Evolutionary conservation across 2,888 invertebrate species (phyloP).

Genomic region (Epirrita christyi): DNA sequence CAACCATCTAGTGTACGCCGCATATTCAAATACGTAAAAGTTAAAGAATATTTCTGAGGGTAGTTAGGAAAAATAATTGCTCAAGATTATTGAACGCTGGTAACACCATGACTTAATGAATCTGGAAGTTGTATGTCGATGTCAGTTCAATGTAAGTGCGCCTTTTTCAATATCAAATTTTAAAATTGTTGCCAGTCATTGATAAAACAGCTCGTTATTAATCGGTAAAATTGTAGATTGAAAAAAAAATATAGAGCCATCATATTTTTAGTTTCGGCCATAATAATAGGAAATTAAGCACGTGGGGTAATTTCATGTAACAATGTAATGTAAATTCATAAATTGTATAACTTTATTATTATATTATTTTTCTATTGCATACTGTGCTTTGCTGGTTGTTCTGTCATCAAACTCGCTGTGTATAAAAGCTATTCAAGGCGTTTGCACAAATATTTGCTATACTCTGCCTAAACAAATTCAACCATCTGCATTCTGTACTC

Average conservation of each 20-base stretch:
- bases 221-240: neutral
- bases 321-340: neutral
- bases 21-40: conserved; percentile 10
- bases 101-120: conserved; percentile 34
- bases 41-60: conserved; percentile 20
- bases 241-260: neutral
- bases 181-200: conserved; percentile 20
- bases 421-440: neutral
- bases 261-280: conserved; percentile 42
- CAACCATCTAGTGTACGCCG: conserved; percentile 16
- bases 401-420: too few relatives aligned
- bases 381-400: conserved; percentile 42
- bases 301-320: conserved; percentile 16
- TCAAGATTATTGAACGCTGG: conserved; percentile 43
- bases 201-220: neutral
- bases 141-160: conserved; percentile 15
- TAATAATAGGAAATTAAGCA: conserved; percentile 42
- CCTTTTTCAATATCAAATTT: conserved; percentile 6
- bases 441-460: neutral
- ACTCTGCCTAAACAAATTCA: neutral
- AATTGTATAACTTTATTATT: conserved; percentile 30
- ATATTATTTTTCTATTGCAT: conserved; percentile 37
- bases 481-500: neutral
- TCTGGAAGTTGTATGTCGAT: conserved; percentile 14
- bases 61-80: conserved; percentile 44